Percentiles rank a stretch among this genome's conserved stretches.
Conservation (phyloP, 2,113 vertebrate genomes). For the Oryzias javanicus region DNA sequence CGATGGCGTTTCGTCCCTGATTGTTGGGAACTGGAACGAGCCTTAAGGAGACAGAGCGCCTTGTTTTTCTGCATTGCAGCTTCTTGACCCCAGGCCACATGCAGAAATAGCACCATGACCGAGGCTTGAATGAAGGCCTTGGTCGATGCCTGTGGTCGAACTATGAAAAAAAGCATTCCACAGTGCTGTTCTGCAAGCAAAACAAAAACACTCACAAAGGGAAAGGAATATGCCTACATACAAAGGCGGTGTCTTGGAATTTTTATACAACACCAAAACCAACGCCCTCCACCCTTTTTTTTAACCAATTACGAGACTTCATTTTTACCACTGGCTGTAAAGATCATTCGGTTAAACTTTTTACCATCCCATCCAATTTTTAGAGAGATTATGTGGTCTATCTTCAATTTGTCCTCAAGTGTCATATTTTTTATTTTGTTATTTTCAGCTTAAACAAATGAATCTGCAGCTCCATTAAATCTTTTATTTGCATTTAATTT, state of each 20-base stretch:
- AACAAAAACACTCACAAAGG: constrained; percentile 12
- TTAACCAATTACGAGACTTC: constrained; percentile 22
- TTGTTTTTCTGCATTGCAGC: constrained; percentile 60
- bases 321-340: constrained; percentile 23
- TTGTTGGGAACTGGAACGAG: constrained; percentile 41
- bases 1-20: constrained; percentile 36
- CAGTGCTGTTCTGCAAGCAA: constrained; percentile 36
- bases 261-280: constrained; percentile 34
- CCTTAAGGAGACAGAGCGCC: constrained; percentile 47
- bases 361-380: background rate
- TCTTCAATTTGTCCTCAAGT: too few relatives aligned
- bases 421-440: too few relatives aligned
- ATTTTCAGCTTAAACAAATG: too few relatives aligned
- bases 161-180: constrained; percentile 62
- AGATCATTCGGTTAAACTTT: constrained; percentile 16
- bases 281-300: constrained; percentile 8
- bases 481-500: too few relatives aligned
- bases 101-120: constrained; percentile 64
- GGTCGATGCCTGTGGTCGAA: constrained; percentile 59
- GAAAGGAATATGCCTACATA: constrained; percentile 12
- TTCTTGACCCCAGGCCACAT: constrained; percentile 62
- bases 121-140: constrained; percentile 51
- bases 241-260: constrained; percentile 46
- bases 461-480: too few relatives aligned
- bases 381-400: background rate